A percentile compares a stretch with the other conserved stretches of the same genome.
Conservation (phyloP, 2,888 invertebrate species). For the Caenorhabditis doughertyi region DNA sequence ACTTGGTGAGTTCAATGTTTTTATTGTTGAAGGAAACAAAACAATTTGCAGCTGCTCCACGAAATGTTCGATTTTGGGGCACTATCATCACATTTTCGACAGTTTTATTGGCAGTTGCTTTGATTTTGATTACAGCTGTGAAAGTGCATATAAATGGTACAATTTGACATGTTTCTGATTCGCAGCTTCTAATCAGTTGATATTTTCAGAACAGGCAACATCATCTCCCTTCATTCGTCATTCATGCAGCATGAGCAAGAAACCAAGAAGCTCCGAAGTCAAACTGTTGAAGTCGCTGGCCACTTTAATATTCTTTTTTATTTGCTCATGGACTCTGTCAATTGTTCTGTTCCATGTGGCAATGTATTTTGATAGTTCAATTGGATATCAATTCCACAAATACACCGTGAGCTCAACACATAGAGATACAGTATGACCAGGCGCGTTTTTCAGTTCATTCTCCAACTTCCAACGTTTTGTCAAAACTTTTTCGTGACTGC, state of each 20-base stretch:
- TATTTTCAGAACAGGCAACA: conserved; percentile 42
- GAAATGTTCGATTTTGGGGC: conserved; percentile 57
- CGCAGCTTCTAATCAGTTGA: too few relatives aligned
- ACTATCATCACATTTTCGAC: conserved; percentile 56
- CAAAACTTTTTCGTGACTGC: conserved; percentile 61
- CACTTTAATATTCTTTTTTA: conserved; percentile 57
- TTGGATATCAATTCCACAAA: conserved; percentile 59
- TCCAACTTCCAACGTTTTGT: conserved; percentile 64
- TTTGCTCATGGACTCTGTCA: conserved; percentile 58
- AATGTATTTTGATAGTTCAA: conserved; percentile 49
- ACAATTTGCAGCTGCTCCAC: conserved; percentile 52
- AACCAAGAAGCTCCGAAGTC: conserved; percentile 49
- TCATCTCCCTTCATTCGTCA: conserved; percentile 52
- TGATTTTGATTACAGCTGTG: conserved; percentile 45
- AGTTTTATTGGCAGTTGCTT: conserved; percentile 41
- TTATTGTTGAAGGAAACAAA: too few relatives aligned
- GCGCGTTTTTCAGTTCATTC: conserved; percentile 61
- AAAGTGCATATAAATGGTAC: conserved; percentile 51
- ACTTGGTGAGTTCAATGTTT: conserved; percentile 45
- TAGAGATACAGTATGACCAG: background rate
- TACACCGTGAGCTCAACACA: conserved; percentile 36
- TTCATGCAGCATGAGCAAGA: conserved; percentile 24
- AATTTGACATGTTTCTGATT: background rate
- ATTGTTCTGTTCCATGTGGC: conserved; percentile 57
- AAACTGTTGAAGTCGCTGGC: conserved; percentile 56